Conservation (phyloP, 2,888 invertebrate genomes). For the Phanerotoma sp. region DNA sequence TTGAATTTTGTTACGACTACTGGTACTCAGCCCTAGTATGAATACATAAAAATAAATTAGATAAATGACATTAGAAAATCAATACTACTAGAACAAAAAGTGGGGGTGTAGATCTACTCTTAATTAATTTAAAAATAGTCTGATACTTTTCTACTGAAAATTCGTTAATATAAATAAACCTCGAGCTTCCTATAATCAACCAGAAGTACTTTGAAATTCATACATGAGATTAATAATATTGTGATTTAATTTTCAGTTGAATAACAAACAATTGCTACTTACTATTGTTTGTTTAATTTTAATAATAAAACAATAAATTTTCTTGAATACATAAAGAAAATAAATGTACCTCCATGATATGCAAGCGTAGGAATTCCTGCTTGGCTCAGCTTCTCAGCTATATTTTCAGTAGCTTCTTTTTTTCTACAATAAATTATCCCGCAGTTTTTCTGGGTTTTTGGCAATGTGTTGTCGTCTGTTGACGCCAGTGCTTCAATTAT, state of each 20-base stretch:
- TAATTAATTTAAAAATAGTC: too few species aligned
- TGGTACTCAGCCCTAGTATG: slow-evolving; percentile 66
- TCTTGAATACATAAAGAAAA: too few species aligned
- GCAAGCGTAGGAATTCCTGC: slow-evolving; percentile 76
- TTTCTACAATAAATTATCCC: slow-evolving; percentile 96
- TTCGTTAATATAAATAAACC: too few species aligned
- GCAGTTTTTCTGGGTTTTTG: slow-evolving; percentile 61
- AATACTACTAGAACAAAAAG: neutral
- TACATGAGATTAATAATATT: too few species aligned
- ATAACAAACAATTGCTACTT: too few species aligned
- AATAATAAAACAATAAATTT: too few species aligned
- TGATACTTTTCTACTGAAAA: too few species aligned
- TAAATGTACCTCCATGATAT: slow-evolving; percentile 80
- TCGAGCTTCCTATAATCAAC: too few species aligned
- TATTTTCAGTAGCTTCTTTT: slow-evolving; percentile 82
- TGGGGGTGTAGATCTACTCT: too few species aligned
- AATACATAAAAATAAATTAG: slow-evolving; percentile 11
- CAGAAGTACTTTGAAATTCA: too few species aligned
- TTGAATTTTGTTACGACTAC: slow-evolving; percentile 77
- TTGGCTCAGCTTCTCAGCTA: slow-evolving; percentile 74
- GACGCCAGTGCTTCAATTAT: slow-evolving; percentile 68
- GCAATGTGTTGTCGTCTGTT: slow-evolving; percentile 54
- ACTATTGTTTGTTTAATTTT: too few species aligned
- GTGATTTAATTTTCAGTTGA: too few species aligned
- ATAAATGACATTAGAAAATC: slow-evolving; percentile 7